phyloP scores from a whole-genome alignment of 2,113 vertebrate species.

The Protomyctophum bolini region DNA sequence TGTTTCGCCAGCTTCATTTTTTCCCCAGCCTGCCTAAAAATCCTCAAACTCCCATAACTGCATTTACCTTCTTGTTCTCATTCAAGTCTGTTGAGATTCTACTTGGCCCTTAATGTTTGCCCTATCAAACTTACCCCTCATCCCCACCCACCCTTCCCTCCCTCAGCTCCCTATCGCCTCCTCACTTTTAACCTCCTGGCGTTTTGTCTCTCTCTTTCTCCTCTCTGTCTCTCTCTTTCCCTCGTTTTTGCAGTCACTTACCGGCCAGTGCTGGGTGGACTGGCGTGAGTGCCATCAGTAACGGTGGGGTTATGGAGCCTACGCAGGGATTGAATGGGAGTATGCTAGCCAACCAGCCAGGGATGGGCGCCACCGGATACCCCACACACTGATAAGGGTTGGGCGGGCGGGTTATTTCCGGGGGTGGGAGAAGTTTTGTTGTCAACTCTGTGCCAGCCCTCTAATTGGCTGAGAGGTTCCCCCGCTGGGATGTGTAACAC shows the following conservation, averaged over 20 bases:
- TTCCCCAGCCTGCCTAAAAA: conserved; percentile 37
- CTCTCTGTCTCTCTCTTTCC: conserved; percentile 40
- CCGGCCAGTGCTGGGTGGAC: conserved; percentile 89
- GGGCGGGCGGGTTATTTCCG: conserved; percentile 46
- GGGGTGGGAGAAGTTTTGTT: conserved; percentile 51
- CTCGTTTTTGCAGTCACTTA: conserved; percentile 82
- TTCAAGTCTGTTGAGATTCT: conserved; percentile 57
- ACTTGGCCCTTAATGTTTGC: conserved; percentile 57
- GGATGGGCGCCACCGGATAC: conserved; percentile 89
- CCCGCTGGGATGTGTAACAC: conserved; percentile 71
- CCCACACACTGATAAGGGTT: conserved; percentile 86
- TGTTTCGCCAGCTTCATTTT: conserved; percentile 43
- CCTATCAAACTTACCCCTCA: conserved; percentile 26
- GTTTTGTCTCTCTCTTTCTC: conserved; percentile 59
- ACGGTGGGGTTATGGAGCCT: conserved; percentile 83
- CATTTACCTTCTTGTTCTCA: conserved; percentile 56
- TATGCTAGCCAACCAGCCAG: conserved; percentile 87
- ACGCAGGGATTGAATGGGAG: conserved; percentile 89
- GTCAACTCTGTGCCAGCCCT: conserved; percentile 61
- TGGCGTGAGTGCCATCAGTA: conserved; percentile 81
- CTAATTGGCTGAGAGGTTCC: conserved; percentile 71
- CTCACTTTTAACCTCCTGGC: conserved; percentile 77
- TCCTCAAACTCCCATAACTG: conserved; percentile 55
- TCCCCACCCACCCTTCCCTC: too few species aligned
- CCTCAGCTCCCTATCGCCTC: conserved; percentile 64